Conservation (phyloP, 2,888 invertebrate genomes). For the Thyatira batis region DNA sequence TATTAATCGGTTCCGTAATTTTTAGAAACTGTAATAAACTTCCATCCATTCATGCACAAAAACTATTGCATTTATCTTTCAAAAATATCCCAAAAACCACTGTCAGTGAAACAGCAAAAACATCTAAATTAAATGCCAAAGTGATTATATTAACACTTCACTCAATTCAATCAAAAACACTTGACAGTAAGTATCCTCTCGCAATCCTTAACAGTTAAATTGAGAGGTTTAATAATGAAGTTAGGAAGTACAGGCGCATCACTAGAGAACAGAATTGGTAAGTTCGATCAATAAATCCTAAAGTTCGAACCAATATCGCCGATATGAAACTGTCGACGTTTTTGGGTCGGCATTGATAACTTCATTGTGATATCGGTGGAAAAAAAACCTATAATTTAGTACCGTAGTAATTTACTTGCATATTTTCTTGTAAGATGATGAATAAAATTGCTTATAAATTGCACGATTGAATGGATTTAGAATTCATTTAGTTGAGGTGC, state of each 20-base stretch:
- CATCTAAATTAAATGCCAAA: no score
- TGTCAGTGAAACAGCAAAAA: no score
- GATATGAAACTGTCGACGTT: conserved; percentile 25
- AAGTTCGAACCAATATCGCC: conserved; percentile 32
- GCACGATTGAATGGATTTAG: no score
- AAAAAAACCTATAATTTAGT: background rate
- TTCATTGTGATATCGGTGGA: background rate
- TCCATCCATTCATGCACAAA: no score
- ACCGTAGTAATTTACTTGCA: background rate
- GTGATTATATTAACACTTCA: no score
- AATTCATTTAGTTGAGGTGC: no score
- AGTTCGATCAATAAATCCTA: conserved; percentile 31
- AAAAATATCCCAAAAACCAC: no score
- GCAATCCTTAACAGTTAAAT: background rate
- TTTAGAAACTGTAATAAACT: no score
- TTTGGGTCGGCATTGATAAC: conserved; percentile 7
- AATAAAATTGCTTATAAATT: background rate
- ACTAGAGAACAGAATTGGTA: background rate
- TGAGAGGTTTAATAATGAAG: background rate
- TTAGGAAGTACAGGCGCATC: background rate
- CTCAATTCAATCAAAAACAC: no score
- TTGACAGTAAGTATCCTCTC: no score
- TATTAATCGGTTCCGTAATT: no score
- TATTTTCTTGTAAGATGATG: background rate
- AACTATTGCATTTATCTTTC: no score